Evolutionary conservation across 2,888 invertebrate genomes (phyloP), one percentile per base, ranked within the genome.

Genomic region (Agrotis ipsilon): DNA sequence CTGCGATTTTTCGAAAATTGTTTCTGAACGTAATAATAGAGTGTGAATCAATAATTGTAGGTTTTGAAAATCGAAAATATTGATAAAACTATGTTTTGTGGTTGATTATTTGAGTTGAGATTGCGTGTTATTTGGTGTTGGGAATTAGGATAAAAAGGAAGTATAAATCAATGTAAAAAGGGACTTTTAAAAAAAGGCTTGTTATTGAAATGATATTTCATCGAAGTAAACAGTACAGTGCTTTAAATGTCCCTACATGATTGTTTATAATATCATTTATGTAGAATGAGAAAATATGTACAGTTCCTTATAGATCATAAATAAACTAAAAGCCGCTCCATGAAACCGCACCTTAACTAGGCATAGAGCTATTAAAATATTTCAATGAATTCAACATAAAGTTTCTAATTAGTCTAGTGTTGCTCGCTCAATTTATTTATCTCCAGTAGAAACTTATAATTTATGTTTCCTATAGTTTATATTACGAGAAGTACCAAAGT

Each of bases 311-410:
- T 32, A 0, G 13, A 55, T 4, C 68, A 68, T 67, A 67, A 66
- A 66, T 67, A 32, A 67, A 66, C 67, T 24, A 46, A 39, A 49
- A 54, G 14, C 18, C 24, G 39, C 21, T 51, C 14, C n/a, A 65
- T 63, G 49, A 66, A 83, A 75, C 71, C 55, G 16, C 57, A 48
- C 62, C 65, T 67, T 72, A 60, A 71, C 59, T 18, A 80, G 72
- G 75, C 66, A 72, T 68, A 68, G 39, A 39, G 82, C 85, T 83
- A 89, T 92, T 91, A 79, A 91, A 91, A 90, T 85, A 88, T 91
- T 92, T 92, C 91, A 92, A 92, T 92, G 89, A 91, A 91, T 85
- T 86, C 82, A 82, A 82, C 82, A 83, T 89, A 87, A 87, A 85
- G 83, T 67, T 86, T 85, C 86, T 89, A 91, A 91, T 92, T 88